phyloP scores from a whole-genome alignment of 2,797 vertebrate species.

The Artibeus lituratus region DNA sequence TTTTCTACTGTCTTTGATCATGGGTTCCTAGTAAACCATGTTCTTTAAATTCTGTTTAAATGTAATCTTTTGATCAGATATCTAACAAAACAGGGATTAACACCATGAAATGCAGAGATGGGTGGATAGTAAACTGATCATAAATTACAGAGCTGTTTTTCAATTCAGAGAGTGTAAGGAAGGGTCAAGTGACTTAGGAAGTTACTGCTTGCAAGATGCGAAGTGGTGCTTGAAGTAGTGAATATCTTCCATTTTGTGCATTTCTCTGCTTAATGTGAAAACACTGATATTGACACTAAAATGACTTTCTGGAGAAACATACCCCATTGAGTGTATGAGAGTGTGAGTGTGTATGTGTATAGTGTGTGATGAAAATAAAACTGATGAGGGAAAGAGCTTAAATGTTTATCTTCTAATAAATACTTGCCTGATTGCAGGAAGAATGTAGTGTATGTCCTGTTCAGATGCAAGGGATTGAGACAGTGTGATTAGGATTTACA shows the following conservation, averaged over 20 bases:
- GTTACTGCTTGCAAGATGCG: not conserved
- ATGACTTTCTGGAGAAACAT: not conserved
- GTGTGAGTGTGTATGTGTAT: not conserved
- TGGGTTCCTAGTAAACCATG: not conserved
- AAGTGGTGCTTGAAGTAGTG: not conserved
- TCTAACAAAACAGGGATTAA: not conserved
- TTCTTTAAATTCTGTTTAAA: not conserved
- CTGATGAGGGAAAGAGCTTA: not conserved
- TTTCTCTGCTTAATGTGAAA: not conserved
- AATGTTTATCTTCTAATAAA: slow-evolving; percentile 10
- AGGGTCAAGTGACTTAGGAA: not conserved
- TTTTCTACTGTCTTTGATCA: not conserved
- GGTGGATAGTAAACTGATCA: not conserved
- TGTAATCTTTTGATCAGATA: not conserved
- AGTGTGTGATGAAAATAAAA: slow-evolving; percentile 27
- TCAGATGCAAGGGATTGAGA: not conserved
- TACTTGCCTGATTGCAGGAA: not conserved
- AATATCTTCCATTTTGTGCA: not conserved
- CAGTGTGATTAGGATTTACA: not conserved
- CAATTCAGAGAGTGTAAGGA: not conserved
- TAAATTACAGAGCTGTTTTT: not conserved
- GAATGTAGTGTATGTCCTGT: not conserved
- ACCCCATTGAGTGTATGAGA: rapidly evolving
- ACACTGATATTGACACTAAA: not conserved
- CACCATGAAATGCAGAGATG: not conserved